Evolutionary conservation across 2,113 vertebrate genomes (phyloP).

Genomic region (Aptenodytes patagonicus): DNA sequence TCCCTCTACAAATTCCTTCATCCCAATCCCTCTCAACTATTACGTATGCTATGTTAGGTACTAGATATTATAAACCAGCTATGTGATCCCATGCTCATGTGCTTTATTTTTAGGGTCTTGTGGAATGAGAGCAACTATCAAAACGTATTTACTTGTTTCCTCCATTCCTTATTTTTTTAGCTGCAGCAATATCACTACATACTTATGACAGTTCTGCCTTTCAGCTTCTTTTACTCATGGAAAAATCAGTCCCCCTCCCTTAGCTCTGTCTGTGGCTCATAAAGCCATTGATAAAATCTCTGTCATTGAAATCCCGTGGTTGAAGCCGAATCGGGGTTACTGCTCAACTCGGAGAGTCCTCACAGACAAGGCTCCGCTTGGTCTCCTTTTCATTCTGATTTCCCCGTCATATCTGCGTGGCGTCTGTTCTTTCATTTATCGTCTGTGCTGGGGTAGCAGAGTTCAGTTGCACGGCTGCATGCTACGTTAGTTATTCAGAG

Average conservation of each 20-base stretch:
- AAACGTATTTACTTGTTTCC: neutral
- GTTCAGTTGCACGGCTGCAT: neutral
- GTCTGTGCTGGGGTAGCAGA: neutral
- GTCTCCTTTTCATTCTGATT: neutral
- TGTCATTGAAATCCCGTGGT: neutral
- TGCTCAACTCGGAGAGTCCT: neutral
- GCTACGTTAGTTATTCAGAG: conserved; percentile 6
- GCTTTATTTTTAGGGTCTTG: neutral
- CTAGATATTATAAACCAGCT: neutral
- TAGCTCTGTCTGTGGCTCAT: neutral
- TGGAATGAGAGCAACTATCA: neutral
- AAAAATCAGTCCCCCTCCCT: neutral
- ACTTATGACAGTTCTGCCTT: neutral
- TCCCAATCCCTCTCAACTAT: neutral
- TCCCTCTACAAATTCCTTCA: neutral
- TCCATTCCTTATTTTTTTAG: neutral
- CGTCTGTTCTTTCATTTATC: neutral
- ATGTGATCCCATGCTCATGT: neutral
- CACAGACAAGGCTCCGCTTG: neutral
- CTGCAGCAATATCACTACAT: neutral
- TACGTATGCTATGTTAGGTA: neutral
- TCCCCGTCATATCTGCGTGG: neutral
- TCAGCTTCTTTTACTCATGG: neutral
- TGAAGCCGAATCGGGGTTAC: neutral
- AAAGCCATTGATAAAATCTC: conserved; percentile 47